These are phyloP conservation scores for Pteropus rufus DNA, from an alignment of 2,797 vertebrate genomes.

Conservation along the genomic window DNA sequence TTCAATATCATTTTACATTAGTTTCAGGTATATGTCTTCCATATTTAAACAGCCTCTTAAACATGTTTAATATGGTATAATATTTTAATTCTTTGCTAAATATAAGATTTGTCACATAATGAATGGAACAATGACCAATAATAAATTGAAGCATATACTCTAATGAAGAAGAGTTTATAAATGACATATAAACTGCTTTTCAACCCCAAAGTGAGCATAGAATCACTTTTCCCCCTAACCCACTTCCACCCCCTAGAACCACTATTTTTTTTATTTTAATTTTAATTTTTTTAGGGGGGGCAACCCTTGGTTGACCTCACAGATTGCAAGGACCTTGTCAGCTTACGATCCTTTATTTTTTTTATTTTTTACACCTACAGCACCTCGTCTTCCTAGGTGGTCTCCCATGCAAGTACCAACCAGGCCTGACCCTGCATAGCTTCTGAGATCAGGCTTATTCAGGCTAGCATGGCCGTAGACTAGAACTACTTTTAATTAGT, in stretches of 20 bases:
- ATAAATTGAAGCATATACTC: background rate
- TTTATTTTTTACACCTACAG: no score
- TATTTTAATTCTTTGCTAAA: constrained; percentile 32
- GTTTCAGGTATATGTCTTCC: background rate
- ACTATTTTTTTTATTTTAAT: no score
- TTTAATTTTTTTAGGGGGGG: no score
- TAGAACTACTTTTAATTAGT: background rate
- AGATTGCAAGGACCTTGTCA: no score
- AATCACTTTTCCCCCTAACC: background rate
- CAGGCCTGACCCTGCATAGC: no score
- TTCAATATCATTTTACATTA: no score
- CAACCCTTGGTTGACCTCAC: no score
- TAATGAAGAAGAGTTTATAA: constrained; percentile 13
- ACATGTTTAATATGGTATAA: background rate
- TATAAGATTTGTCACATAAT: constrained; percentile 10
- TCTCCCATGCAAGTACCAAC: no score
- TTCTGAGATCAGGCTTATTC: no score
- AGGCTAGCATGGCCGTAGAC: no score
- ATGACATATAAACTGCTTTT: constrained; percentile 25
- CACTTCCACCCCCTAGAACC: background rate
- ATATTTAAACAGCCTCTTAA: background rate
- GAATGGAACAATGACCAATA: background rate
- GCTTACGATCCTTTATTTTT: no score
- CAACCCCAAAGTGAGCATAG: background rate
- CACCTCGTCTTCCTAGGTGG: no score